Evolutionary conservation across 2,888 invertebrate genomes (phyloP), one percentile per base, ranked within the genome.

Genomic region (Synanthedon formicaeformis): DNA sequence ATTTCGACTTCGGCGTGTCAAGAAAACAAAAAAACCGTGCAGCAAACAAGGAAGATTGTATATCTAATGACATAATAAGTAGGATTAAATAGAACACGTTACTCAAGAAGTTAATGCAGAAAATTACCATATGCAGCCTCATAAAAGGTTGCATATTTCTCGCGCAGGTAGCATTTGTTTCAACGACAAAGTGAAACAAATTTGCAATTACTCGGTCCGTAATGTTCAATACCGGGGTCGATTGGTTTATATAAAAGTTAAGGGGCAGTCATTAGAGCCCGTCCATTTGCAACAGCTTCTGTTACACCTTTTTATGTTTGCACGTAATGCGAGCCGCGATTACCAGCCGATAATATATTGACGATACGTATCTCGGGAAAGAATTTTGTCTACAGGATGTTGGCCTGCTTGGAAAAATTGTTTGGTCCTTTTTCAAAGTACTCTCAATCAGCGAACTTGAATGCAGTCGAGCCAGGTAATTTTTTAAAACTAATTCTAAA

Each of bases 281-380:
- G 67, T 66, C 74, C 74, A 73, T 78, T 74, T 73, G 72, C 71
- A 60, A 63, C 59, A 63, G 82, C 86, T 86, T 80, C 87, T 84
- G 87, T 86, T 82, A 75, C 81, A 73, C 75, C 78, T 83, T 84
- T 84, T 84, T 85, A 76, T 73, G 69, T 18, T 16, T 13, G 34
- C 45, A 53, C 64, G 63, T 57, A 58, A 64, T 58, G 60, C 66
- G 67, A 65, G 66, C 63, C 63, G 67, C 73, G 77, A 78, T 82
- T 79, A 75, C 78, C 63, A 62, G 61, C 67, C 74, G 80, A 81
- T 83, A 81, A 81, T 80, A 70, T 71, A 45, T 45, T 45, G 45
- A 14, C n/a, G 45, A 45, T 45, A 45, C 45, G n/a, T 14, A 75
- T 69, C 69, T 75, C 63, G 58, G 59, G 74, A 55, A 63, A 59